A percentile compares a stretch with the other conserved stretches of the same genome.
Conservation (phyloP, 1,140 invertebrate genomes). For the Drosophila rhopaloa region DNA sequence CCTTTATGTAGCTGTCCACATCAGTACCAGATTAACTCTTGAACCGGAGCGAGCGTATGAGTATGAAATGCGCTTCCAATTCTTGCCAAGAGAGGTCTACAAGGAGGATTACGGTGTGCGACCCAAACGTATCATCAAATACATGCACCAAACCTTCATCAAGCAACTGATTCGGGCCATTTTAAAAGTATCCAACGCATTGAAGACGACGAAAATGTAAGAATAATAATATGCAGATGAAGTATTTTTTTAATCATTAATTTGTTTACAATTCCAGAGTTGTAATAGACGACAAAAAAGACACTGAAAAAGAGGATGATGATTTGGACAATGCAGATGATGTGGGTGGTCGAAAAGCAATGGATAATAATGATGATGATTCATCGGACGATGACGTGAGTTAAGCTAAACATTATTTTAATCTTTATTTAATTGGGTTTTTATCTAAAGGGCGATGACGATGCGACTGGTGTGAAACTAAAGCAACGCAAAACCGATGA, state of each 20-base stretch:
- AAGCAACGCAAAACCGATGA: slow-evolving; percentile 87
- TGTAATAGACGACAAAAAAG: slow-evolving; percentile 74
- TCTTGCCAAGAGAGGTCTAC: slow-evolving; percentile 90
- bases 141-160: slow-evolving; percentile 89
- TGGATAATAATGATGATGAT: slow-evolving; percentile 64
- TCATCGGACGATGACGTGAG: slow-evolving; percentile 86
- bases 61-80: slow-evolving; percentile 89
- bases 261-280: slow-evolving; percentile 56
- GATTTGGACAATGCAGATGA: slow-evolving; percentile 76
- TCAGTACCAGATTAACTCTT: slow-evolving; percentile 87
- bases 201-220: slow-evolving; percentile 65
- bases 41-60: slow-evolving; percentile 86
- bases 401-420: not conserved
- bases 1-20: slow-evolving; percentile 85
- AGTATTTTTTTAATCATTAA: slow-evolving; percentile 65
- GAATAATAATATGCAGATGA: not conserved
- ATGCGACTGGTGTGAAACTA: slow-evolving; percentile 86
- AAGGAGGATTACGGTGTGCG: slow-evolving; percentile 89
- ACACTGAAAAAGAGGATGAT: slow-evolving; percentile 62
- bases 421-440: not conserved
- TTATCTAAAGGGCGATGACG: slow-evolving; percentile 85
- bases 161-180: slow-evolving; percentile 87
- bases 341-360: slow-evolving; percentile 7
- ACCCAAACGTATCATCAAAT: slow-evolving; percentile 89
- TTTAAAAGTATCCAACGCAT: slow-evolving; percentile 79